A percentile compares a stretch with the other conserved stretches of the same genome.
phyloP scores from a whole-genome alignment of 1,140 invertebrate genomes.

The Aphidius ervi region DNA sequence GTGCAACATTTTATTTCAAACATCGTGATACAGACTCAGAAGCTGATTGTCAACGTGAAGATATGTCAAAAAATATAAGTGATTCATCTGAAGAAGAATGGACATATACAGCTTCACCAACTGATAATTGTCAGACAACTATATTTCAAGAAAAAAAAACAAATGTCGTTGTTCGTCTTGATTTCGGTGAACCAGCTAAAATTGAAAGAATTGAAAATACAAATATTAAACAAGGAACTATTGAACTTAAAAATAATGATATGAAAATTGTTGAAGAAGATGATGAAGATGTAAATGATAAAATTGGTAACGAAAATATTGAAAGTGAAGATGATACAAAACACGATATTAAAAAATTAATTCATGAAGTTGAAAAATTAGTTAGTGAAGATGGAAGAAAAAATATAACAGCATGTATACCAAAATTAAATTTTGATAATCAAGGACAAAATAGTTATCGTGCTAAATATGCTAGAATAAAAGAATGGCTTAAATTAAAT shows the following conservation, averaged over 20 bases:
- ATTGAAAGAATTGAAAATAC: constrained; percentile 25
- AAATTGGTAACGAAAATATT: constrained; percentile 1
- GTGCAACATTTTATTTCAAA: constrained; percentile 77
- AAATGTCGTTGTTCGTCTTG: constrained; percentile 36
- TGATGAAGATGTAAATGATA: constrained; percentile 22
- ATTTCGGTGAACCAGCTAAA: constrained; percentile 36
- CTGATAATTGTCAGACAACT: constrained; percentile 26
- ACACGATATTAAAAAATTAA: constrained; percentile 59
- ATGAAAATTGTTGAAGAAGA: constrained; percentile 25
- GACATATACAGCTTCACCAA: constrained; percentile 59
- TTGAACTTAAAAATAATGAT: not conserved
- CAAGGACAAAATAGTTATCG: constrained; percentile 49
- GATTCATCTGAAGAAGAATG: constrained; percentile 71
- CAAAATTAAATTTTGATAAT: constrained; percentile 54
- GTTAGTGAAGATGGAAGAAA: constrained; percentile 55
- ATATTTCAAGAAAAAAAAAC: constrained; percentile 29
- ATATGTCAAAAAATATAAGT: constrained; percentile 44
- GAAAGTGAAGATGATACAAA: constrained; percentile 50
- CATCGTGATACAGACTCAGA: constrained; percentile 81
- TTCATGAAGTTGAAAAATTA: constrained; percentile 68
- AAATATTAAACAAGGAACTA: constrained; percentile 11
- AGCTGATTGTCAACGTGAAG: constrained; percentile 35
- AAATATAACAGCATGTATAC: constrained; percentile 49
- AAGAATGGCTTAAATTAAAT: constrained; percentile 63
- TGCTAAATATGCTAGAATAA: constrained; percentile 64